Evolutionary conservation across 92 coral and sea anemone species (phyloP), one percentile per base, ranked within the genome.

Genomic region (Palythoa heliodiscus): DNA sequence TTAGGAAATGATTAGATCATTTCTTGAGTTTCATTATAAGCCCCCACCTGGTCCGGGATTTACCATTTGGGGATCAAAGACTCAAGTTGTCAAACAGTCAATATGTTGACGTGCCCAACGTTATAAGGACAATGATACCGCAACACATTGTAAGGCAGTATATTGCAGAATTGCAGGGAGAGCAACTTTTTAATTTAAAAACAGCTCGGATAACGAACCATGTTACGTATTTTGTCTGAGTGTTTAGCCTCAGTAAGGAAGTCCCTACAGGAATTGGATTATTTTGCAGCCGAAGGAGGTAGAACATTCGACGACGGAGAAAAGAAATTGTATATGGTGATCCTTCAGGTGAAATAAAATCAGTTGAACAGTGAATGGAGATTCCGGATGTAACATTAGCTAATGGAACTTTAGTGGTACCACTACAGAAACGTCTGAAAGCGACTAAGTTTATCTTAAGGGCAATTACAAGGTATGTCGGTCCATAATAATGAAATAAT

Each of bases 241-340:
- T 63, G 69, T 63, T 63, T 23, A 63, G 69, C 69, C 29, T 63
- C 69, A 23, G 85, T 80, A 35, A 50, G 85, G 19, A 80, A 63
- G 47, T 63, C 77, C 66, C 20, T 80, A 19, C 75, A 80, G 20
- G 85, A 75, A 50, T 75, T 80, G 43, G 85, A 61, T 55, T 82
- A 82, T 61, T 66, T 82, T 12, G 40, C 75, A 3, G 75, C 86
- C 52, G 72, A 48, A 22, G 82, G 87, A 4, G 82, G 60, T 29
- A 70, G 17, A 39, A 61, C 82, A 12, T 84, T 84, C 69, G 87
- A 84, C 74, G 87, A 84, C 69, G 3, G n/a, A n/a, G n/a, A n/a
- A n/a, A n/a, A n/a, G n/a, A n/a, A n/a, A n/a, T n/a, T n/a, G n/a
- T n/a, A n/a, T n/a, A n/a, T n/a, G n/a, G n/a, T n/a, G n/a, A n/a